Evolutionary conservation across 2,888 invertebrate species (phyloP), one percentile per base, ranked within the genome.

Genomic region (Ophraella communa): DNA sequence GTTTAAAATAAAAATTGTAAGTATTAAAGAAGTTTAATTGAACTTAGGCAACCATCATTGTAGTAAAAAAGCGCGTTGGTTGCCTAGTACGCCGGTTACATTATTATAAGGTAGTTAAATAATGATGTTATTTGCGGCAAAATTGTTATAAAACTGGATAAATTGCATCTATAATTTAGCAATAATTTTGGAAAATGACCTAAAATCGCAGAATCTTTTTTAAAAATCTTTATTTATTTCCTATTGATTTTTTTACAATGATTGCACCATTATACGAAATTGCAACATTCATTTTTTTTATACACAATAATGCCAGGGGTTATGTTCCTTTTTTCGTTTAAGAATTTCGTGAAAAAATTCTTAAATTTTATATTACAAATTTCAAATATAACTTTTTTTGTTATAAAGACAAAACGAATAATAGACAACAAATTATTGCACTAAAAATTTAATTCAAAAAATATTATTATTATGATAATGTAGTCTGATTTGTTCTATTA

Each of bases 241-340:
- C 69, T 74, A 73, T 75, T 69, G 73, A 73, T 76, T 77, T 60
- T 78, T 27, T 14, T 79, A 80, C 79, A 81, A 69, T 72, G 77
- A 80, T 81, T 81, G 81, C 81, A 82, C 80, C 81, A 79, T 79
- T 78, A 74, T 80, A 80, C 78, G 72, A 79, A 77, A 76, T 80
- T 79, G 79, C 78, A 80, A 80, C 78, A 79, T 79, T 80, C 70
- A 78, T 73, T 75, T 76, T 75, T 78, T 79, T 78, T 79, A 79
- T 81, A 81, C 79, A 82, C 75, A 77, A 76, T 78, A 80, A 80
- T 82, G 82, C 82, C 82, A 82, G 81, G 82, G 82, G 77, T 82
- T 73, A 76, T 76, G 82, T 83, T 82, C 83, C 82, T 81, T 77
- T 78, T 27, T 76, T 57, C 39, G 76, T 73, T 73, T 64, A 66